Evolutionary conservation across 2,113 vertebrate species (phyloP).

Genomic region (Micromys minutus): DNA sequence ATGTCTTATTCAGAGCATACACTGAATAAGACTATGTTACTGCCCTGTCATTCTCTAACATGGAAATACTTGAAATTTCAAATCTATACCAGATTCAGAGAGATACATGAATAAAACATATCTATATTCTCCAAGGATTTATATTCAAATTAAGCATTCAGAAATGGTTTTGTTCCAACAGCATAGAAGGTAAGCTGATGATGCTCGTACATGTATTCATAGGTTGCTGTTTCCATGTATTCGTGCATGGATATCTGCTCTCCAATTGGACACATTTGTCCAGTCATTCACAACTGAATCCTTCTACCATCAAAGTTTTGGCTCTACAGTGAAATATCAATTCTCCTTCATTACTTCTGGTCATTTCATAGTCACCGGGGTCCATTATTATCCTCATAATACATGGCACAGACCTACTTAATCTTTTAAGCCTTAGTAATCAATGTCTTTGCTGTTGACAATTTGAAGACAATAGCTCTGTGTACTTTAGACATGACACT

Average conservation of each 20-base stretch:
- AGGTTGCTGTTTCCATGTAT: not conserved
- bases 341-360: not conserved
- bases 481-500: not conserved
- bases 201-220: not conserved
- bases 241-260: not conserved
- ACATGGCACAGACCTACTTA: not conserved
- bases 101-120: not conserved
- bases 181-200: not conserved
- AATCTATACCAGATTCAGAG: not conserved
- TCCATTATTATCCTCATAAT: not conserved
- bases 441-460: not conserved
- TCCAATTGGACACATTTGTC: not conserved
- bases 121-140: not conserved
- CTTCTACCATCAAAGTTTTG: not conserved
- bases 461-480: not conserved
- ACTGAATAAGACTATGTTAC: not conserved
- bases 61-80: not conserved
- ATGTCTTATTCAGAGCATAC: not conserved
- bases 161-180: not conserved
- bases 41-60: not conserved
- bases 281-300: not conserved
- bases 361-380: not conserved
- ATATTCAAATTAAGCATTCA: not conserved
- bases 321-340: not conserved
- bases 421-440: not conserved